Evolutionary conservation across 2,797 vertebrate genomes (phyloP), one percentile per base, ranked within the genome.

Genomic region (Platyrinchus mystaceus): DNA sequence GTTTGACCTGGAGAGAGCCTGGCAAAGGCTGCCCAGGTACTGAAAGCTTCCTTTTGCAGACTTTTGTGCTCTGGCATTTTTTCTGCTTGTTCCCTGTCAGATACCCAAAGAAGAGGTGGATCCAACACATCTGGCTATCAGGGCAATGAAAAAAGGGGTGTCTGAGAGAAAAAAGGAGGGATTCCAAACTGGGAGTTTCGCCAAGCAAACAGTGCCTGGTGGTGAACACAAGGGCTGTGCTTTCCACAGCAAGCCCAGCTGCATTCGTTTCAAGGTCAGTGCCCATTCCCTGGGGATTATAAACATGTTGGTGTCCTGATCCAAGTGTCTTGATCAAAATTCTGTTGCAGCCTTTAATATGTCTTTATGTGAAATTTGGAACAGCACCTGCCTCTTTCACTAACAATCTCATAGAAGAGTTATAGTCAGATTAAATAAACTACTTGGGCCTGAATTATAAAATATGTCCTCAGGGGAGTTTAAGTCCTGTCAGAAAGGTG

Each of bases 201-300:
- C 46, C n/a, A 98, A 96, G 92, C 98, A 97, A 87, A 58, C 79
- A 14, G 95, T 70, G 41, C 95, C 97, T 17, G 97, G 97, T 44
- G 98, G 32, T 69, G 97, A 98, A 20, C 79, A 93, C 34, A 98
- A 98, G 90, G 97, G 98, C 5, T 71, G 97, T 73, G 96, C 98
- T 27, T 99, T 99, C 96, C 98, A 97, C 87, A 98, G 99, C 96
- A 99, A 98, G 96, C 99, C 99, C 24, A 97, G 98, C 18, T 85
- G 97, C 86, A 84, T 99, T 89, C 96, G 98, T 73, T 99, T 99
- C 95, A 98, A 99, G 99, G 99, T 99, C 56, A 89, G 98, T 89
- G 69, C 26, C 30, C 18, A 3, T 60, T 81, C 58, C 70, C 46
- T 36, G 6, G 8, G 47, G n/a, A 16, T 13, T 74, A 2, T 15